Percentiles rank a stretch among this genome's conserved stretches.
Conservation (phyloP, 1,140 invertebrate species). For the Diabrotica virgifera region DNA sequence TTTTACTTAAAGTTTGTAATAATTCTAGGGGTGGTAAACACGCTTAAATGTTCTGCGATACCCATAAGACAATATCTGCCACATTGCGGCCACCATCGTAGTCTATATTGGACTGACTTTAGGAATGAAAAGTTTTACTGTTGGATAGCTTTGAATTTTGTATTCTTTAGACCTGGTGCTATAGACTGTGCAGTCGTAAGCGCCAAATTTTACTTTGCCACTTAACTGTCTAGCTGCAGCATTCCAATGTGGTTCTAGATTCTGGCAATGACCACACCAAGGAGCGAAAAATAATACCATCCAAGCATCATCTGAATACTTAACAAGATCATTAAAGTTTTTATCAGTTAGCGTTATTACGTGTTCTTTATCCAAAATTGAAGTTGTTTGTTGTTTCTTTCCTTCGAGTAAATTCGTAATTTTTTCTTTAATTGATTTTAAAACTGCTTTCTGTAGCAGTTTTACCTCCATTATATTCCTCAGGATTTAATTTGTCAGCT, state of each 20-base stretch:
- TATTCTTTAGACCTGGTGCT: constrained; percentile 71
- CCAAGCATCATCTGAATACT: constrained; percentile 88
- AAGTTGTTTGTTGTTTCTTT: constrained; percentile 34
- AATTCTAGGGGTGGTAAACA: constrained; percentile 73
- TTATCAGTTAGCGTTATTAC: constrained; percentile 87
- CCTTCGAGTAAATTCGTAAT: not conserved
- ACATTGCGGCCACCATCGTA: constrained; percentile 84
- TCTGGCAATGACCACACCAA: constrained; percentile 94
- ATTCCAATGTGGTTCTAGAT: constrained; percentile 89
- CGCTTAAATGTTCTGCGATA: constrained; percentile 62
- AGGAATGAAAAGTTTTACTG: constrained; percentile 91
- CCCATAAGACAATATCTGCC: constrained; percentile 86
- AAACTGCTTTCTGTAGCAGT: constrained; percentile 79
- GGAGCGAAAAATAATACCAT: constrained; percentile 96
- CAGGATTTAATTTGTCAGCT: constrained; percentile 77
- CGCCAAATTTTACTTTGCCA: constrained; percentile 79
- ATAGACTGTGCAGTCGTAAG: constrained; percentile 92
- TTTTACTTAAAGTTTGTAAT: constrained; percentile 62
- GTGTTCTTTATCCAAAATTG: constrained; percentile 56
- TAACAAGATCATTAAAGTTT: constrained; percentile 87
- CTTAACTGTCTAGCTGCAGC: constrained; percentile 69
- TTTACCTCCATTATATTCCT: constrained; percentile 79
- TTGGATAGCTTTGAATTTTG: constrained; percentile 87
- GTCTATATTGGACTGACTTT: constrained; percentile 65
- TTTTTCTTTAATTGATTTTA: constrained; percentile 54